These are phyloP conservation scores for Pristionchus mayeri DNA, from an alignment of 2,888 invertebrate species.

Conservation along the genomic window DNA sequence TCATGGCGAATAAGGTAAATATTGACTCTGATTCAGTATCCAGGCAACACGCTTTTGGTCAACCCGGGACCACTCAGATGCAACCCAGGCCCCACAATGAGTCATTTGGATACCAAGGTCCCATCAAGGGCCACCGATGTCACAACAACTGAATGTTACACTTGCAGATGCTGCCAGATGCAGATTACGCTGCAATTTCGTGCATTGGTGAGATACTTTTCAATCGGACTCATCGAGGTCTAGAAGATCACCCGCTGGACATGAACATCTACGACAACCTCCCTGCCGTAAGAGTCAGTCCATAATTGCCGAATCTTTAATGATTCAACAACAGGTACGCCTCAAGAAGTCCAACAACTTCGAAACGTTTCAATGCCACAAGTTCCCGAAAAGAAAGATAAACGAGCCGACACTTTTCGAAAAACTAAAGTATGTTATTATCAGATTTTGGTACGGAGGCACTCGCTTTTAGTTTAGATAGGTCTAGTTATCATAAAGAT, in stretches of 20 bases:
- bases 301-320: too few species aligned
- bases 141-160: too few species aligned
- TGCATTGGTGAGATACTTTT: conserved; percentile 59
- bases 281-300: not conserved
- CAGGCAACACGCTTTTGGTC: too few species aligned
- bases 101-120: too few species aligned
- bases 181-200: conserved; percentile 58
- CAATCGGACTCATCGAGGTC: conserved; percentile 57
- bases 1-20: conserved; percentile 1
- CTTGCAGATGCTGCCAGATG: conserved; percentile 56
- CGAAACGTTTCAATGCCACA: not conserved
- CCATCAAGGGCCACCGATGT: too few species aligned
- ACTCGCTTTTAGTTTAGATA: not conserved
- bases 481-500: too few species aligned
- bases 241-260: conserved; percentile 53
- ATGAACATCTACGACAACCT: conserved; percentile 55
- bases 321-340: too few species aligned
- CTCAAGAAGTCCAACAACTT: not conserved
- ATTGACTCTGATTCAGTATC: too few species aligned
- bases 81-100: too few species aligned
- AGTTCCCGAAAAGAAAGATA: not conserved
- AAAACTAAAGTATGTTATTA: not conserved
- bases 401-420: not conserved
- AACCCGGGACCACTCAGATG: too few species aligned
- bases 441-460: not conserved